These are phyloP conservation scores for Beroe forskalii DNA, from an alignment of 37 sponge, comb jelly and placozoan species.

Conservation along the genomic window DNA sequence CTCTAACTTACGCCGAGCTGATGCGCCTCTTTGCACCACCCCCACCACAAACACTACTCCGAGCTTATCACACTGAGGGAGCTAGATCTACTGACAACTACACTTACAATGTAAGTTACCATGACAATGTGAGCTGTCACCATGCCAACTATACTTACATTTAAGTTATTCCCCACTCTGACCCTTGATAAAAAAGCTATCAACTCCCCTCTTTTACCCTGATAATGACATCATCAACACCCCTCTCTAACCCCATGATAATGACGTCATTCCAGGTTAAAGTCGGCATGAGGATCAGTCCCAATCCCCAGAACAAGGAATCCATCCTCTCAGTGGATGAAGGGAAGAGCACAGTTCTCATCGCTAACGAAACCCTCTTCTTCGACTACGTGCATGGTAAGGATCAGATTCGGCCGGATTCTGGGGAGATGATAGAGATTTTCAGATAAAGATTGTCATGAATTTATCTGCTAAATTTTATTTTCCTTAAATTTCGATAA, in stretches of 20 bases:
- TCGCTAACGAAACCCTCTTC: constrained; percentile 62
- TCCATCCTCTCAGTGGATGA: constrained; percentile 53
- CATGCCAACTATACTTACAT: too few relatives aligned
- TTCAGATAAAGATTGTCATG: too few relatives aligned
- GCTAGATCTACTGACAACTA: constrained; percentile 32
- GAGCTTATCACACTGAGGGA: constrained; percentile 40
- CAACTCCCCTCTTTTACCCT: too few relatives aligned
- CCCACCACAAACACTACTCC: constrained; percentile 21
- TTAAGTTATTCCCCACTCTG: too few relatives aligned
- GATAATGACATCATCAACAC: neutral
- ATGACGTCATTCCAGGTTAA: constrained; percentile 8
- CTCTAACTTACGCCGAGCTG: constrained; percentile 54
- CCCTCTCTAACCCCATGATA: neutral
- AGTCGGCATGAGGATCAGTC: constrained; percentile 57
- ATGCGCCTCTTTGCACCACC: constrained; percentile 40
- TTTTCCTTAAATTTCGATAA: too few relatives aligned
- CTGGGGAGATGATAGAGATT: too few relatives aligned
- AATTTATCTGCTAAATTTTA: too few relatives aligned
- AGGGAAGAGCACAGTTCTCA: constrained; percentile 29
- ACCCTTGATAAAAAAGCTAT: too few relatives aligned
- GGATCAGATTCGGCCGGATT: neutral
- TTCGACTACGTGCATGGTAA: constrained; percentile 61
- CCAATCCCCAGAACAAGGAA: constrained; percentile 61
- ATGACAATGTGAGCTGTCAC: too few relatives aligned
- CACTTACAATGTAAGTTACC: constrained; percentile 34